Evolutionary conservation across 2,113 vertebrate species (phyloP).

Genomic region (human): DNA sequence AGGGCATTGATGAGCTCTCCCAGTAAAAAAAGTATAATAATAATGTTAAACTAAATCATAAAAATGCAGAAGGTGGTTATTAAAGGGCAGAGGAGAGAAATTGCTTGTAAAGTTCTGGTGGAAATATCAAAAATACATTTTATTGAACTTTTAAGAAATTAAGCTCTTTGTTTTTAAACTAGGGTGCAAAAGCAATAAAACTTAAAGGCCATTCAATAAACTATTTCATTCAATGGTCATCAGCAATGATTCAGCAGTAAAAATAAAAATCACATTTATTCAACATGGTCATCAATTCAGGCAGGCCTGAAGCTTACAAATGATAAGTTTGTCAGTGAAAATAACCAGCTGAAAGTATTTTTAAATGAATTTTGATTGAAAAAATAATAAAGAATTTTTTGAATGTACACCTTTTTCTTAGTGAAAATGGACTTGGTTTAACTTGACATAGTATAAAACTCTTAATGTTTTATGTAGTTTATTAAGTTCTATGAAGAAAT

Average conservation of each 20-base stretch:
- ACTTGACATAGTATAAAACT: neutral
- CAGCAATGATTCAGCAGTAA: conserved; percentile 10
- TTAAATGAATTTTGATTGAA: conserved; percentile 10
- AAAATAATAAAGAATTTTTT: conserved; percentile 38
- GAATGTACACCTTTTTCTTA: neutral
- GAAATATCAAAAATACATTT: conserved; percentile 66
- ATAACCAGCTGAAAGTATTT: conserved; percentile 16
- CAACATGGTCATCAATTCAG: conserved; percentile 2
- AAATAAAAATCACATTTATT: conserved; percentile 44
- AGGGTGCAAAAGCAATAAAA: conserved; percentile 57
- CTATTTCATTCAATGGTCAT: conserved; percentile 45
- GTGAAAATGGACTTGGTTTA: conserved; percentile 39
- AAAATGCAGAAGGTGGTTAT: conserved; percentile 59
- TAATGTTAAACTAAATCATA: conserved; percentile 66
- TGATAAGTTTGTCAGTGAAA: conserved; percentile 49
- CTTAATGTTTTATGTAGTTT: conserved; percentile 12
- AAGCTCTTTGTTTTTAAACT: conserved; percentile 57
- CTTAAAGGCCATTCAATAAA: conserved; percentile 36
- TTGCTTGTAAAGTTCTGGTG: conserved; percentile 41
- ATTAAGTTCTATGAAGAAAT: conserved; percentile 30
- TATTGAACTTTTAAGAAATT: conserved; percentile 59
- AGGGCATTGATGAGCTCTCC: conserved; percentile 38
- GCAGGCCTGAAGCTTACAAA: neutral
- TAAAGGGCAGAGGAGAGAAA: conserved; percentile 46
- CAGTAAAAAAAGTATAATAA: conserved; percentile 70